phyloP scores from a whole-genome alignment of 2,113 vertebrate genomes.

The Thamnaconus septentrionalis region DNA sequence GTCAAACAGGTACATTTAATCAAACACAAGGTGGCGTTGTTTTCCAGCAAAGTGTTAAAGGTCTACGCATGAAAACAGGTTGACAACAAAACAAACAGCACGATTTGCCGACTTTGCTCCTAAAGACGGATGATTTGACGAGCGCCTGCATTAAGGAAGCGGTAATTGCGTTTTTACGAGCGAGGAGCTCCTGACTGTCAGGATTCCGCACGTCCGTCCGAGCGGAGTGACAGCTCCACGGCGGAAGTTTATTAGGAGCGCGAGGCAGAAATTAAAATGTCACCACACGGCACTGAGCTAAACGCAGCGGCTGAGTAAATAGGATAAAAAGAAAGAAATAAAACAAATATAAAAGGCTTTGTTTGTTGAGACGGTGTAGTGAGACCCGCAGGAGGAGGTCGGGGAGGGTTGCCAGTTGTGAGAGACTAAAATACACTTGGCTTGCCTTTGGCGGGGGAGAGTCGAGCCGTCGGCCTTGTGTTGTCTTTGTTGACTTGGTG shows the following conservation, averaged over 20 bases:
- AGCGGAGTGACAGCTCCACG: slow-evolving; percentile 50
- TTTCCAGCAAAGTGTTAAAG: background rate
- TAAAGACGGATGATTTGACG: background rate
- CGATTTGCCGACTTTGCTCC: background rate
- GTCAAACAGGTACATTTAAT: too few relatives aligned
- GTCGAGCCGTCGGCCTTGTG: slow-evolving; percentile 46
- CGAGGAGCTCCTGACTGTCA: slow-evolving; percentile 5
- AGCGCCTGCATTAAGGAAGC: slow-evolving; percentile 7
- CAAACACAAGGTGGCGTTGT: too few relatives aligned
- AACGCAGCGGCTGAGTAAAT: slow-evolving; percentile 46
- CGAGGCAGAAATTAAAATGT: slow-evolving; percentile 55
- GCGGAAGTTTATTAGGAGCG: slow-evolving; percentile 46
- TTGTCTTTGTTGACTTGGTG: slow-evolving; percentile 49
- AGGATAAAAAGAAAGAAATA: slow-evolving; percentile 38
- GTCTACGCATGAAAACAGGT: background rate
- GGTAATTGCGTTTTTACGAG: slow-evolving; percentile 39
- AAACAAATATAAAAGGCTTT: slow-evolving; percentile 32
- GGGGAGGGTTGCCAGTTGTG: slow-evolving; percentile 20
- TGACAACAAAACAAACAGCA: background rate
- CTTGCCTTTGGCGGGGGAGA: slow-evolving; percentile 56
- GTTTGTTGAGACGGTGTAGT: slow-evolving; percentile 42
- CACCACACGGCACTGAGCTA: slow-evolving; percentile 26
- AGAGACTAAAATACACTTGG: slow-evolving; percentile 49
- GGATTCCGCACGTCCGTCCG: slow-evolving; percentile 15
- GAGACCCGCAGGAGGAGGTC: slow-evolving; percentile 13